phyloP scores from a whole-genome alignment of 2,797 vertebrate genomes.

The Siniperca obscura region DNA sequence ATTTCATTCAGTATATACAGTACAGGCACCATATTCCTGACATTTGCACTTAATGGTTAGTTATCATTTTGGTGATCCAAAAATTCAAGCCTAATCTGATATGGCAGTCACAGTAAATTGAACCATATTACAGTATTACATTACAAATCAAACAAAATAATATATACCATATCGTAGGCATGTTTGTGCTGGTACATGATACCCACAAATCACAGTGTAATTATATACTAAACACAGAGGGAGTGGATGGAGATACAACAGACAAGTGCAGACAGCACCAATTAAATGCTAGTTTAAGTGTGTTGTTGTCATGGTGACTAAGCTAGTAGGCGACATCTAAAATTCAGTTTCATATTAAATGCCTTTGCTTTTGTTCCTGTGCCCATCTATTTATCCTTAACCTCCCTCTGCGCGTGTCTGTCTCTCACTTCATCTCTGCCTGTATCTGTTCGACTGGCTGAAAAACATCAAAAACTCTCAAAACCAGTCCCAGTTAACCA shows the following conservation, averaged over 20 bases:
- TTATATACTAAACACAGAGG: slow-evolving; percentile 68
- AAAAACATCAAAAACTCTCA: slow-evolving; percentile 22
- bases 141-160: slow-evolving; percentile 46
- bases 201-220: slow-evolving; percentile 71
- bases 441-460: slow-evolving; percentile 17
- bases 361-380: slow-evolving; percentile 67
- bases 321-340: slow-evolving; percentile 75
- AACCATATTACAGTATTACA: slow-evolving; percentile 31
- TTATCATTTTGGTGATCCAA: not conserved
- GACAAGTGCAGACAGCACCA: slow-evolving; percentile 76
- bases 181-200: slow-evolving; percentile 56
- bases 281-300: slow-evolving; percentile 81
- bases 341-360: slow-evolving; percentile 78
- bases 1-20: not conserved
- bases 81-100: slow-evolving; percentile 13
- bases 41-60: not conserved
- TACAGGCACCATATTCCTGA: slow-evolving; percentile 1
- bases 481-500: slow-evolving; percentile 33
- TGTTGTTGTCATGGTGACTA: slow-evolving; percentile 85
- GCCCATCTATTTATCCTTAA: slow-evolving; percentile 59
- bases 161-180: slow-evolving; percentile 46
- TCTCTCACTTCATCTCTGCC: slow-evolving; percentile 35
- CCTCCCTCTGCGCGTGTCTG: slow-evolving; percentile 41
- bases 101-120: slow-evolving; percentile 20
- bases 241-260: slow-evolving; percentile 73